Evolutionary conservation across 2,888 invertebrate genomes (phyloP), one percentile per base, ranked within the genome.

Genomic region (Liodrosophila aerea): DNA sequence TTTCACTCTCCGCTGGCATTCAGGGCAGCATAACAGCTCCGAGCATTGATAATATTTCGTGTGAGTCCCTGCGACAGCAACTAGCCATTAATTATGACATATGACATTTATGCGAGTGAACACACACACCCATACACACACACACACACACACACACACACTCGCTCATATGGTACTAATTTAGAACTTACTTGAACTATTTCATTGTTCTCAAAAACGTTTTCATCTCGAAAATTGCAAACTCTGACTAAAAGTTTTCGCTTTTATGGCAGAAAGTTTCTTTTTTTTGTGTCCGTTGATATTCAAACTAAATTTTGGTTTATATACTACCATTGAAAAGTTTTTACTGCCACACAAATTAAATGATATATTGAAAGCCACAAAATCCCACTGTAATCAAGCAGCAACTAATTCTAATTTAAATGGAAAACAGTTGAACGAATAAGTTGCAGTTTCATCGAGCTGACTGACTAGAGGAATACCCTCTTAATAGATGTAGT

Each of bases 71-170:
- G 64, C 34, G 54, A 54, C 66, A 41, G 36, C 41, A 61, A 63
- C 66, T 61, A 65, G 52, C 73, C 76, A 83, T 78, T 78, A 80
- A 83, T 76, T 71, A 73, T 80, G 73, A 80, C 63, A 64, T 64
- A 67, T 70, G 83, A 61, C 80, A 61, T 64, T 73, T 67, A 62
- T 71, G 66, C 49, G 65, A 70, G 45, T 41, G 60, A 64, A 45
- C 40, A 59, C 12, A 47, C 12, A 34, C 12, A 34, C 22, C 16
- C 12, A 47, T 34, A 56, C 7, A 51, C 11, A 33, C 7, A 47
- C 22, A 56, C 9, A 50, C 22, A 41, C 31, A 39, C 22, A 46
- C 30, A 29, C n/a, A 33, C 12, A 39, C 18, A 49, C 13, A 45
- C 9, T 36, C 15, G 41, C 12, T 27, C 4, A 43, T 29, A 16